phyloP scores from a whole-genome alignment of 2,113 vertebrate genomes.

The Notarius quadriscutis region DNA sequence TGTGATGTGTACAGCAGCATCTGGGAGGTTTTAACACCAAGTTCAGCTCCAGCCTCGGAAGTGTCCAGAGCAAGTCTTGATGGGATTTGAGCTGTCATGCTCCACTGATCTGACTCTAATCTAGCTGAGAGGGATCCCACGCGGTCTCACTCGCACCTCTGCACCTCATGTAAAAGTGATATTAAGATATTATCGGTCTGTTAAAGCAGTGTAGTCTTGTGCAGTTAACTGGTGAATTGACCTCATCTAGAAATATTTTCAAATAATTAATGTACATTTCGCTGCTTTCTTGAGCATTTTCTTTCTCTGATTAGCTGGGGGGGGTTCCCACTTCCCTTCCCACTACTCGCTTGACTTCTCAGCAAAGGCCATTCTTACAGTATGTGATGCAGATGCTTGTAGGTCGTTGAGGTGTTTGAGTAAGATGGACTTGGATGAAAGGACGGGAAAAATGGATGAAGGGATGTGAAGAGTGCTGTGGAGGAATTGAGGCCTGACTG shows the following conservation, averaged over 20 bases:
- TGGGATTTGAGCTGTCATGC: not conserved
- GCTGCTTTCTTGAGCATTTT: not conserved
- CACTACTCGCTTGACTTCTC: not conserved
- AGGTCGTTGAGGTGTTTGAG: conserved; percentile 62
- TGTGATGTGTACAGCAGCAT: not conserved
- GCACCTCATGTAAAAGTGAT: not conserved
- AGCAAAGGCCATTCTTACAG: not conserved
- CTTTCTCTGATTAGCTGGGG: not conserved
- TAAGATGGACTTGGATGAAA: not conserved
- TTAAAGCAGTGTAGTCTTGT: not conserved
- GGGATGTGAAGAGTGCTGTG: not conserved
- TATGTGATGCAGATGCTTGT: conserved; percentile 11
- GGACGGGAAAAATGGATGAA: conserved; percentile 6
- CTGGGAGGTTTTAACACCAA: not conserved
- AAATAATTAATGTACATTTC: not conserved
- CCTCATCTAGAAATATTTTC: not conserved
- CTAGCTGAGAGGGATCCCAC: not conserved
- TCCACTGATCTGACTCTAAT: conserved; percentile 4
- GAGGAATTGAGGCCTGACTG: not conserved
- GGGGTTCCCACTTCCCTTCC: too few species aligned
- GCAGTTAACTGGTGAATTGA: not conserved
- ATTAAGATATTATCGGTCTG: not conserved
- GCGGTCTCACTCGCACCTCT: not conserved
- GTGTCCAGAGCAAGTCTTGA: not conserved
- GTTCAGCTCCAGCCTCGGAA: not conserved